These are phyloP conservation scores for Chrysolina americana DNA, from an alignment of 2,888 invertebrate genomes.

Conservation along the genomic window DNA sequence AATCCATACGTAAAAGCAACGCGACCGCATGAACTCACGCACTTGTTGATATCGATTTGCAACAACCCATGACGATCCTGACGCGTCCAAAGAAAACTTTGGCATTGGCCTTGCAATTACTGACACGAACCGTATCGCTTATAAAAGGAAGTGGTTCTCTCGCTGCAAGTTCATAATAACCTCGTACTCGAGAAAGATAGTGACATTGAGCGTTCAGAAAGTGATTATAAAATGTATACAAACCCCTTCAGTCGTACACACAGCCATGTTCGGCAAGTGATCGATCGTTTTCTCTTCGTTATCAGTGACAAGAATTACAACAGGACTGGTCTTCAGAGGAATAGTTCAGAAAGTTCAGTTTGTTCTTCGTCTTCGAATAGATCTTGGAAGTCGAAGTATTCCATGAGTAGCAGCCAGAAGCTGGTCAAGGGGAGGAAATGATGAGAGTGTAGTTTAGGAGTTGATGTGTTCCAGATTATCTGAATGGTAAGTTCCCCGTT, in stretches of 20 bases:
- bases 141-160: conserved; percentile 14
- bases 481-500: background rate
- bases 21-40: background rate
- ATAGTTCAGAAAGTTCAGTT: conserved; percentile 47
- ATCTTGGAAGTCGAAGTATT: conserved; percentile 38
- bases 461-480: background rate
- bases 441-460: background rate
- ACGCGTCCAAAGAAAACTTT: conserved; percentile 25
- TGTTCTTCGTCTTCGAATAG: conserved; percentile 46
- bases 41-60: conserved; percentile 8
- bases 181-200: background rate
- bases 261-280: conserved; percentile 77
- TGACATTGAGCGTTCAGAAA: background rate
- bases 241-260: conserved; percentile 82
- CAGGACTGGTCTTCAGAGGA: conserved; percentile 48
- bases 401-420: conserved; percentile 40
- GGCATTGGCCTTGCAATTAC: conserved; percentile 27
- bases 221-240: conserved; percentile 74
- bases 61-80: conserved; percentile 5
- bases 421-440: background rate
- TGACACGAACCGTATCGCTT: background rate
- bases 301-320: conserved; percentile 48
- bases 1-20: background rate
- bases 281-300: conserved; percentile 76
- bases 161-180: background rate